Conservation (phyloP, 2,113 vertebrate species). For the Notechis scutatus region DNA sequence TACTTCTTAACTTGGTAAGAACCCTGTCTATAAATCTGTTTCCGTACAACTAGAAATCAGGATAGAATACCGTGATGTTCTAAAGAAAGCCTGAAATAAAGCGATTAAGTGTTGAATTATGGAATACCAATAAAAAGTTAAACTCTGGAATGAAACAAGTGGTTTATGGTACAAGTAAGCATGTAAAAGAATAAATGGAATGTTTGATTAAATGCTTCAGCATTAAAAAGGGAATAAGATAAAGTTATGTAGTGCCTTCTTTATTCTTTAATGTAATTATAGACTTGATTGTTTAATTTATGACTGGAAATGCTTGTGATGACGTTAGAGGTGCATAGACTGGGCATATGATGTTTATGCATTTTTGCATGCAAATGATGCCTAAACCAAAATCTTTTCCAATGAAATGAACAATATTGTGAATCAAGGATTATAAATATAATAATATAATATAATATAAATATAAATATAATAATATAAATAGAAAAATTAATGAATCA, state of each 20-base stretch:
- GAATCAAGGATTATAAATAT: background rate
- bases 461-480: too few species aligned
- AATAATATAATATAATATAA: too few species aligned
- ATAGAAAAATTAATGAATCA: background rate
- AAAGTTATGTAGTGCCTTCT: background rate
- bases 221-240: background rate
- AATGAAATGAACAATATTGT: background rate
- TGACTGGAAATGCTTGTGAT: background rate
- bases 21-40: too few species aligned
- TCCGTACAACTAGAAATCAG: too few species aligned
- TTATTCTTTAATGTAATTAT: background rate
- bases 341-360: background rate
- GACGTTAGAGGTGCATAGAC: background rate
- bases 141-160: background rate
- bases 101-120: too few species aligned
- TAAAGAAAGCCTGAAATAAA: too few species aligned
- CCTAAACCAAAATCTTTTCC: background rate
- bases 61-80: too few species aligned
- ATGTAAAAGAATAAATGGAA: background rate
- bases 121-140: background rate
- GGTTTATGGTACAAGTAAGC: background rate
- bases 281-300: background rate
- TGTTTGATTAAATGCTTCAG: too few species aligned
- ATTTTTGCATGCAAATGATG: background rate
- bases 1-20: background rate